Percentiles rank a stretch among this genome's conserved stretches.
These are phyloP conservation scores for Bufotes viridis DNA, from an alignment of 2,797 vertebrate species.

Conservation along the genomic window DNA sequence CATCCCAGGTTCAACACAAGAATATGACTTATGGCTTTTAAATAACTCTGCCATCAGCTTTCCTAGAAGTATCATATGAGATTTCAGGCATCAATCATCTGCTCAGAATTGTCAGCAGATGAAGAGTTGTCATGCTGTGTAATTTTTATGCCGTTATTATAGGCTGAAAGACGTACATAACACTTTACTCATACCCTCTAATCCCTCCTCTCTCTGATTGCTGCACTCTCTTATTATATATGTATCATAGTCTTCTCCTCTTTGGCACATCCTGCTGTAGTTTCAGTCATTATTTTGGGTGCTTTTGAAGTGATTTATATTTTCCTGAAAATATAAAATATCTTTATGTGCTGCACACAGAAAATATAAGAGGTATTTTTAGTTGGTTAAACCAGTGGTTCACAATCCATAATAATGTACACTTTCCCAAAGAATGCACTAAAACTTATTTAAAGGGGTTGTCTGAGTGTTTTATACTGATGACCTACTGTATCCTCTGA, in stretches of 20 bases:
- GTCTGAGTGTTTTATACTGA: too few relatives aligned
- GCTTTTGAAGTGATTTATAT: neutral
- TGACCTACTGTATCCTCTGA: too few relatives aligned
- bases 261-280: neutral
- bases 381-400: neutral
- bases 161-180: constrained; percentile 18
- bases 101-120: constrained; percentile 19
- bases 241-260: constrained; percentile 15
- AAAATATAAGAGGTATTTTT: neutral
- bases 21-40: constrained; percentile 32
- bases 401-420: neutral
- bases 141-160: constrained; percentile 28
- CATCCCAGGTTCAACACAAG: neutral
- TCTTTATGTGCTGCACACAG: neutral
- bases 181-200: constrained; percentile 32
- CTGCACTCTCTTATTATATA: constrained; percentile 13
- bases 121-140: constrained; percentile 30
- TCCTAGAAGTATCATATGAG: constrained; percentile 8
- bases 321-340: neutral
- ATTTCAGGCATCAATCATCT: constrained; percentile 21
- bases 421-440: neutral
- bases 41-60: constrained; percentile 31
- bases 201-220: constrained; percentile 35
- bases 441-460: neutral
- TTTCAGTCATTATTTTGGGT: constrained; percentile 16